Conservation (phyloP, 1,140 invertebrate species). For the Drosophila yakuba region DNA sequence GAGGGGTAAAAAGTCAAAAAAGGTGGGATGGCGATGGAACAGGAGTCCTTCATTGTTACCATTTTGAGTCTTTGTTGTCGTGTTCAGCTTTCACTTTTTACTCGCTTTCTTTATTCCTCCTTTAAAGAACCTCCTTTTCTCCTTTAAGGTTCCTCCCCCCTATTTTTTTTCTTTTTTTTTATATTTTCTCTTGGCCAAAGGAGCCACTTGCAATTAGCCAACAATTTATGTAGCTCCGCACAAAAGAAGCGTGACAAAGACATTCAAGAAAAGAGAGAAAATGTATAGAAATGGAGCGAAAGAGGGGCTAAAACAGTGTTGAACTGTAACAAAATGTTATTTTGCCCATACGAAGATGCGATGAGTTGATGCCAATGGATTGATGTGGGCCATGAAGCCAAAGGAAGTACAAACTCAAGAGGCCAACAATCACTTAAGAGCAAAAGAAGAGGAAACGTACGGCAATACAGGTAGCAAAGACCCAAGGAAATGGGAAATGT, state of each 20-base stretch:
- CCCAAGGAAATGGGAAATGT: slow-evolving; percentile 49
- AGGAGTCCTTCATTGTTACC: slow-evolving; percentile 30
- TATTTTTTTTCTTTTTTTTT: neutral
- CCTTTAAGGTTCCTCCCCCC: neutral
- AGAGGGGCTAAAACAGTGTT: slow-evolving; percentile 5
- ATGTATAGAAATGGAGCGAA: neutral
- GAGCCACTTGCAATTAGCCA: slow-evolving; percentile 74
- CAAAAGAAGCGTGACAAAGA: slow-evolving; percentile 44
- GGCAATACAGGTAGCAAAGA: slow-evolving; percentile 8
- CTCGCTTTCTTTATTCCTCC: neutral
- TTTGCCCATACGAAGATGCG: slow-evolving; percentile 10
- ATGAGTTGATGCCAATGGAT: slow-evolving; percentile 32
- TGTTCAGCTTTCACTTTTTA: slow-evolving; percentile 19
- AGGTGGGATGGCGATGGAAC: neutral
- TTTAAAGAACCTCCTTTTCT: neutral
- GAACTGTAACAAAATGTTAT: slow-evolving; percentile 26
- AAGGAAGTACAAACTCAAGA: slow-evolving; percentile 17
- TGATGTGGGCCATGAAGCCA: slow-evolving; percentile 52
- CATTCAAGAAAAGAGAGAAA: neutral
- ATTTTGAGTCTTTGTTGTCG: slow-evolving; percentile 14
- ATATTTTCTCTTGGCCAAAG: slow-evolving; percentile 20
- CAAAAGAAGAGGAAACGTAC: neutral
- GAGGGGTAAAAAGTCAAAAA: neutral
- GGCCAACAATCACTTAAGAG: slow-evolving; percentile 4
- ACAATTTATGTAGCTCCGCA: slow-evolving; percentile 65